phyloP scores from a whole-genome alignment of 1,140 invertebrate genomes.

The Camponotus vicinus region DNA sequence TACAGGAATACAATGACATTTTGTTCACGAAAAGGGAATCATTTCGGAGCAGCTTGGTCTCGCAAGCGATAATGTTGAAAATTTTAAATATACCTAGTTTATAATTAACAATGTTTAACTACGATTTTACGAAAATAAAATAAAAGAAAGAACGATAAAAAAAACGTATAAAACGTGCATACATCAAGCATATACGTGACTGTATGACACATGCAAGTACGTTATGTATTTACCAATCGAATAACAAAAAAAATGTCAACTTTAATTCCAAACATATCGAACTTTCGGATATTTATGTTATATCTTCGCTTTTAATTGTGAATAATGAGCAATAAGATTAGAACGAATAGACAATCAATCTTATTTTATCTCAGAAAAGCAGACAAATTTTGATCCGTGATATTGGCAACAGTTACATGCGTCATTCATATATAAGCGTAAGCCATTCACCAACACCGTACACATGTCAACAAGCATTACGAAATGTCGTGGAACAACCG shows the following conservation, averaged over 20 bases:
- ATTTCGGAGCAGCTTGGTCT: not conserved
- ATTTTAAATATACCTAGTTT: not conserved
- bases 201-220: conserved; percentile 2
- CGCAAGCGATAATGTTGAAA: not conserved
- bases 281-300: too few species aligned
- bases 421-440: not conserved
- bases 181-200: conserved; percentile 42
- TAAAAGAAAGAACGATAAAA: not conserved
- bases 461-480: not conserved
- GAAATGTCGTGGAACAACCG: conserved; percentile 42
- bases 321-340: not conserved
- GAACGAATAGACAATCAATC: not conserved
- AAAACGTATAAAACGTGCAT: not conserved
- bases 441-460: not conserved
- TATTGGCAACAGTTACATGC: not conserved
- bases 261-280: too few species aligned
- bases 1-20: not conserved
- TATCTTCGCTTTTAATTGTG: not conserved
- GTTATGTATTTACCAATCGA: not conserved
- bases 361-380: not conserved
- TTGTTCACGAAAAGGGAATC: not conserved
- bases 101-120: not conserved
- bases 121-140: not conserved
- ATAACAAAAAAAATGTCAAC: not conserved
- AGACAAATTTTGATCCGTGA: not conserved